Evolutionary conservation across 2,113 vertebrate genomes (phyloP), one percentile per base, ranked within the genome.

Genomic region (Pygoscelis antarcticus): DNA sequence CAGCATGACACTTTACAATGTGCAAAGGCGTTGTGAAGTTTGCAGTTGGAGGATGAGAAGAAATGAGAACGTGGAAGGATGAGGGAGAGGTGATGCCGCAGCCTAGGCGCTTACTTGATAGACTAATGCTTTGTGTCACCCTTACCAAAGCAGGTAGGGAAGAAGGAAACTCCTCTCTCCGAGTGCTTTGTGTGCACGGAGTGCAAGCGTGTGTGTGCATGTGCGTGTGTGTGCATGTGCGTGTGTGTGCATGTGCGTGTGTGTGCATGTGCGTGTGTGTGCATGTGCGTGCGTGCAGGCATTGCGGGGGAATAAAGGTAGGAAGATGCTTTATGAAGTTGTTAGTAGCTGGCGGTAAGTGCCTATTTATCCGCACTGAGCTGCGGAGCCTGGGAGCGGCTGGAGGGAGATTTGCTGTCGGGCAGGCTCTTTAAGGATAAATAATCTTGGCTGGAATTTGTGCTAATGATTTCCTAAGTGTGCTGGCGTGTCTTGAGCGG

Each of bases 381-480:
- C 51, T 86, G 60, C 10, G 4, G 64, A 91, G 66, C 32, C 79
- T 4, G 4, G 54, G 61, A 68, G 54, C 3, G 18, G 21, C 85
- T 90, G 79, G 79, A 94, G 71, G 51, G 77, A 95, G 80, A 69
- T 93, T 83, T 94, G 71, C 88, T 46, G 22, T 75, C 3, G 13
- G 58, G 27, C 60, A 93, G 89, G 51, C 72, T 89, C 60, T 81
- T 94, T 68, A 77, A 83, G 68, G 93, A 81, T 85, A 92, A 94
- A 92, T 90, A 81, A 93, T 71, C 64, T 54, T 69, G 57, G 57
- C 57, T 97, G 79, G 44, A 92, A 51, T 87, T 90, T 87, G 76
- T 2, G 0, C 85, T 96, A 87, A 92, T 78, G 72, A 71, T 95
- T 96, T 94, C 69, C 76, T 29, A 69, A 94, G 60, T 5, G 1